These are phyloP conservation scores for Platysteira castanea DNA, from an alignment of 2,113 vertebrate genomes.

Conservation along the genomic window DNA sequence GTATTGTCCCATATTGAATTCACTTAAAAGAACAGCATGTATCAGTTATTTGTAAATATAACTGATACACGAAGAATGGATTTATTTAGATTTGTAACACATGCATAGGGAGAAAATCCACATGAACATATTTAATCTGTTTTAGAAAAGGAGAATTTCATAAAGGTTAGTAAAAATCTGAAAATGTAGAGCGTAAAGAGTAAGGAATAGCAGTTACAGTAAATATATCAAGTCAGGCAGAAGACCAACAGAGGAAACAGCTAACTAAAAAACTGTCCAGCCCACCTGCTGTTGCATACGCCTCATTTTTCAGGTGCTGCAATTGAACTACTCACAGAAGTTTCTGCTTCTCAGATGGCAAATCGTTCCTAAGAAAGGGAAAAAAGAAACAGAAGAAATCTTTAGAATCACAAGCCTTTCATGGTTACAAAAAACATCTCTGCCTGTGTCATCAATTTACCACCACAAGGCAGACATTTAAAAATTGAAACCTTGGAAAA, in stretches of 20 bases:
- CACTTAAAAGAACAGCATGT: neutral
- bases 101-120: neutral
- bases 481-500: neutral
- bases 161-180: neutral
- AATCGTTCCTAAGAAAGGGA: neutral
- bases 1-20: neutral
- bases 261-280: neutral
- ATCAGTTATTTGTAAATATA: neutral
- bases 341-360: neutral
- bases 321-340: neutral
- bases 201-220: neutral
- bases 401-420: neutral
- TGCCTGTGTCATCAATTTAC: neutral
- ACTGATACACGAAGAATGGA: neutral
- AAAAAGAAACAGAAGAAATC: neutral
- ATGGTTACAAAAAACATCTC: neutral
- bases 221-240: neutral
- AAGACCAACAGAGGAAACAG: neutral
- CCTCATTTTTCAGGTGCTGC: neutral
- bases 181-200: neutral
- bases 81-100: neutral
- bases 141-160: neutral
- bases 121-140: neutral
- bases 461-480: neutral
- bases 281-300: neutral